Evolutionary conservation across 1,140 invertebrate species (phyloP).

Genomic region (Heliconius himera): DNA sequence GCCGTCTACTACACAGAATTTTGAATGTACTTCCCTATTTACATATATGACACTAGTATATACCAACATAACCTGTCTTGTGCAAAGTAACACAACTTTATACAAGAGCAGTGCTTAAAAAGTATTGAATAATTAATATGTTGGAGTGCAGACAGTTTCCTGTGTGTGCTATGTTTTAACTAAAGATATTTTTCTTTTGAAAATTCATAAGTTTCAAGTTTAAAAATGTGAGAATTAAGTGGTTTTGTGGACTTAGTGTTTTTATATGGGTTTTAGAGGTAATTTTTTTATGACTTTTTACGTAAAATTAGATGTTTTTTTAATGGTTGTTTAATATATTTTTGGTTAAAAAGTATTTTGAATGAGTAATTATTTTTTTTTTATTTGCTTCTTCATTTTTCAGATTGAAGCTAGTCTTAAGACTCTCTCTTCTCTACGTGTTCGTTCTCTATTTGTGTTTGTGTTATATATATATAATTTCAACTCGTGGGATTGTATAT

Average conservation of each 20-base stretch:
- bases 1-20: constrained; percentile 3
- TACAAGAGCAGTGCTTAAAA: constrained; percentile 11
- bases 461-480: too few relatives aligned
- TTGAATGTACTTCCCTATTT: constrained; percentile 32
- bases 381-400: too few relatives aligned
- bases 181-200: constrained; percentile 9
- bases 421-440: too few relatives aligned
- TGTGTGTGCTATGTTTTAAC: not conserved
- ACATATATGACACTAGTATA: constrained; percentile 34
- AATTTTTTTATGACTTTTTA: too few relatives aligned
- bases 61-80: constrained; percentile 17
- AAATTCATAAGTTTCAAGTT: not conserved
- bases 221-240: not conserved
- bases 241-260: not conserved
- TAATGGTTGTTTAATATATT: too few relatives aligned
- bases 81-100: constrained; percentile 3
- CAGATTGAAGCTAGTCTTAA: too few relatives aligned
- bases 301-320: too few relatives aligned
- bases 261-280: not conserved
- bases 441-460: too few relatives aligned
- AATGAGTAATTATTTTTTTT: too few relatives aligned
- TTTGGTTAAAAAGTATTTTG: too few relatives aligned
- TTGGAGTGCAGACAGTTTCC: constrained; percentile 5
- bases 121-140: constrained; percentile 25
- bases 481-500: too few relatives aligned